Base-by-base conservation (phyloP, 1,140 invertebrate species). In the Steinernema khuongi region DNA sequence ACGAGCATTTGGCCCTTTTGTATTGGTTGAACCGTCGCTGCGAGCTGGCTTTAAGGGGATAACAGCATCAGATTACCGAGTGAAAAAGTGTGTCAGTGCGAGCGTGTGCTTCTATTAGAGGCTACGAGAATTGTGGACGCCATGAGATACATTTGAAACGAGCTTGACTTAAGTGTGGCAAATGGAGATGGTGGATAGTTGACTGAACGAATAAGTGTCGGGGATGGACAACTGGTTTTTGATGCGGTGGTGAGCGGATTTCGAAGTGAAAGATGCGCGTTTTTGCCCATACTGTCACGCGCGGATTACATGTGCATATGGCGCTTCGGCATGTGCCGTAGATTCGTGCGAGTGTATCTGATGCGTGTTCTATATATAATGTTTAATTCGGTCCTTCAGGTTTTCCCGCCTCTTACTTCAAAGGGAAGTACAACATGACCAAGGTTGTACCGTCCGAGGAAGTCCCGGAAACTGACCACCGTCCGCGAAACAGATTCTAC, bases 131-230 rank as follows among this genome's bases (percentile, higher is more conserved):
- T n/a, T n/a, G n/a, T n/a, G n/a, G n/a, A n/a, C n/a, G n/a, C n/a
- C n/a, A n/a, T n/a, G 50, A 60, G 14, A 60, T 60, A 60, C 36
- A 41, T 7, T 60, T 60, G 50, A 60, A 60, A 60, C 50, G 50
- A 22, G 50, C 50, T 60, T 60, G 50, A 60, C 50, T 60, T 60
- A 60, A 60, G 50, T 14, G 50, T 22, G 50, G 22, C 50, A 60
- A 60, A 22, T 60, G 26, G 50, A 60, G 50, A 60, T 14, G 50
- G 50, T 60, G 50, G 11, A 11, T 26, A 60, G 50, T 11, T n/a
- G 50, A 60, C 50, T 60, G 50, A 60, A 60, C 26, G 50, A 60
- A 60, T 60, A 22, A 60, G 11, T 60, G 50, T 60, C 11, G 50
- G 4, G 50, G 50, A 60, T 60, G 50, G 11, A 60, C 50, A 60